These are phyloP conservation scores for Podarcis lilfordi DNA, from an alignment of 2,797 vertebrate species.

Conservation along the genomic window DNA sequence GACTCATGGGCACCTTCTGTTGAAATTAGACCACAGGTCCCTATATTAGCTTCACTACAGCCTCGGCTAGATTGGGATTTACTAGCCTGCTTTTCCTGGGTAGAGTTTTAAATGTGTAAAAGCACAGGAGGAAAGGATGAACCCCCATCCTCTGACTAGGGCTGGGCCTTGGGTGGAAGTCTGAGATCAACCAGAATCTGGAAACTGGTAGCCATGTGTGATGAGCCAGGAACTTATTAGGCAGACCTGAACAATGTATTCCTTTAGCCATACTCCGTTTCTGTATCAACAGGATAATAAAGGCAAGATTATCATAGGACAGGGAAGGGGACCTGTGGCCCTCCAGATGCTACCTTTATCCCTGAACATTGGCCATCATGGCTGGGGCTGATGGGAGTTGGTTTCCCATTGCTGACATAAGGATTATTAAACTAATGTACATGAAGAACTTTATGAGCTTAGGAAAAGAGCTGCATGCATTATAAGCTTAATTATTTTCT, in stretches of 20 bases:
- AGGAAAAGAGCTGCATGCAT: neutral
- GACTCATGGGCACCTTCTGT: neutral
- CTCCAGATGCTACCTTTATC: too few species aligned
- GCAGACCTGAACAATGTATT: neutral
- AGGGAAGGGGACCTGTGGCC: too few species aligned
- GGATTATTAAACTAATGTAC: neutral
- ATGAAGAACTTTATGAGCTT: neutral
- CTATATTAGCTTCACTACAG: neutral
- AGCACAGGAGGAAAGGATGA: neutral
- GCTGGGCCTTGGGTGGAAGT: neutral
- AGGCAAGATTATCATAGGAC: neutral
- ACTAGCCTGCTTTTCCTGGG: neutral
- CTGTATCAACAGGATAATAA: neutral
- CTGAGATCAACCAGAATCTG: neutral
- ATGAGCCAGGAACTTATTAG: neutral
- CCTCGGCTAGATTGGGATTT: neutral
- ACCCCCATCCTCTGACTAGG: neutral
- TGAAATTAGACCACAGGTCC: neutral
- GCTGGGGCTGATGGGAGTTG: too few species aligned
- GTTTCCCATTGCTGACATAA: neutral
- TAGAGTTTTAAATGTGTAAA: neutral
- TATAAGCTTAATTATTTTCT: neutral
- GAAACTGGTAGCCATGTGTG: neutral
- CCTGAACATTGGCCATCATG: too few species aligned
- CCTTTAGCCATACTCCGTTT: neutral